Evolutionary conservation across 1,140 invertebrate genomes (phyloP), one percentile per base, ranked within the genome.

Genomic region (Heliconius eleuchia): DNA sequence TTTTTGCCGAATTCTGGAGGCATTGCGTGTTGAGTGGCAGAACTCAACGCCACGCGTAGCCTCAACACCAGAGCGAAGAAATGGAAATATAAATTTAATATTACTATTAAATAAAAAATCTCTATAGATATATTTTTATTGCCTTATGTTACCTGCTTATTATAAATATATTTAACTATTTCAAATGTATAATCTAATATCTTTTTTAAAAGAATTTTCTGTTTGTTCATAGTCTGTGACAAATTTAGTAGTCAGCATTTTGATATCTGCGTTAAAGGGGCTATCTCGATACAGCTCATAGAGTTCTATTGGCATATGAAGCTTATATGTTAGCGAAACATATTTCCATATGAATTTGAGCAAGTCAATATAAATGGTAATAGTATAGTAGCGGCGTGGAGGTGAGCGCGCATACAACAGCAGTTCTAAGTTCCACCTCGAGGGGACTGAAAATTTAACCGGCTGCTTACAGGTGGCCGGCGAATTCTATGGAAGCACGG

Each of bases 391-490:
- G 27, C 1, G 16, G 27, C 27, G 11, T 13, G 1, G 27, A 66
- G 16, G 19, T 30, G 60, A 30, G 60, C 27, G 23, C 27, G 72
- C 79, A 86, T 87, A 85, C 83, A 87, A 86, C 66, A 71, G 71
- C 74, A 70, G 60, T 76, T 70, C 57, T 42, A 71, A 84, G 82
- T 84, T 85, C 81, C 81, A 74, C 77, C 79, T 60, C 76, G 73
- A 77, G 72, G 77, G 77, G 71, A 78, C 73, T 74, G 73, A 71
- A 79, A 74, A 71, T 74, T 71, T 70, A 74, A 37, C 60, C 39
- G 78, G 39, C 73, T 27, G 76, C 82, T 88, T 84, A 89, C 86
- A 88, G 88, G 88, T 89, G 86, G 88, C 85, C 84, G 87, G 85
- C 88, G 86, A 86, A 86, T 84, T 88, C 83, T 80, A 80, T 71